phyloP scores from a whole-genome alignment of 2,113 vertebrate genomes.

The Rynchops niger region DNA sequence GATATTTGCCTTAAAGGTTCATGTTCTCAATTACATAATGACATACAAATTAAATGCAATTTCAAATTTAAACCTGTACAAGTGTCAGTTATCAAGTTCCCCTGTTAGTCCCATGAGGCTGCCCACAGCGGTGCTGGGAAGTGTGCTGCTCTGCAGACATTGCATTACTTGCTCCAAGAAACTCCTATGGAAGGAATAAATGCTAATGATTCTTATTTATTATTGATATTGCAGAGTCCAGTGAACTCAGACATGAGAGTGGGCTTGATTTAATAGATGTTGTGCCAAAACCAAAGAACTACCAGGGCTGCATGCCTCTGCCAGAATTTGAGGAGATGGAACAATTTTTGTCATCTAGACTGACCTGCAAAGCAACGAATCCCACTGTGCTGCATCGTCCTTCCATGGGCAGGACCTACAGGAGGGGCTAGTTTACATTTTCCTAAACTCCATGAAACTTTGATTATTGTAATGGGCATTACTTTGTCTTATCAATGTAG shows the following conservation, averaged over 20 bases:
- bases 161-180: conserved; percentile 61
- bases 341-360: background rate
- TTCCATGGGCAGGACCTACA: background rate
- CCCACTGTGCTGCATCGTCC: background rate
- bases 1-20: conserved; percentile 75
- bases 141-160: conserved; percentile 27
- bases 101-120: conserved; percentile 66
- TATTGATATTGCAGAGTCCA: background rate
- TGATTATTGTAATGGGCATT: background rate
- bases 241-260: background rate
- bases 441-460: background rate
- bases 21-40: conserved; percentile 77
- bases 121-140: conserved; percentile 70
- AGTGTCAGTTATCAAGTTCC: conserved; percentile 70
- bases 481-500: background rate
- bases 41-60: conserved; percentile 80
- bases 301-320: background rate
- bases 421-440: background rate
- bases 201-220: conserved; percentile 42
- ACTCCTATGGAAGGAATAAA: conserved; percentile 65
- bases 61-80: conserved; percentile 75
- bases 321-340: background rate
- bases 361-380: background rate
- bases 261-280: background rate
- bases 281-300: background rate